Base-by-base conservation (phyloP, 1,140 invertebrate genomes). In the Drosophila melanica region DNA sequence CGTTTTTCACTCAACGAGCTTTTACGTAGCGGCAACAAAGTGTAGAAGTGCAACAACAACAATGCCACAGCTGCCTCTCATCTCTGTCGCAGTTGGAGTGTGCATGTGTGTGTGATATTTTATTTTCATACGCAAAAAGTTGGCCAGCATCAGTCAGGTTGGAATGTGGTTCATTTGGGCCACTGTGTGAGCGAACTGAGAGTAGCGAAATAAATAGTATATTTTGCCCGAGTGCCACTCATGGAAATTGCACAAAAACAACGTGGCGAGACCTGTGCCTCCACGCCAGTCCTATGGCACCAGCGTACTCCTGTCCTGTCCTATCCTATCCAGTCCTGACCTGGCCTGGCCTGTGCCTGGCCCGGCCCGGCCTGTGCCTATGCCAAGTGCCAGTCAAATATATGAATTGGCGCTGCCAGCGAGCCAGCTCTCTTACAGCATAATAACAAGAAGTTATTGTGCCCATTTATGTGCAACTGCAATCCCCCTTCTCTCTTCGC, bases 201-300 rank as follows among this genome's bases (percentile, higher is more conserved):
- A 73, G 82, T 81, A 85, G 81, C 77, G 81, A 87, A 87, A 87
- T 87, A 87, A 87, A 87, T 87, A 84, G 84, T 87, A 89, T 89
- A 87, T 87, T 87, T 87, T 89, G 77, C 84, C 76, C 79, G 77
- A 87, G 84, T 87, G 84, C 84, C 84, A 87, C 84, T 87, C 84
- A 89, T 87, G 84, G 71, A 89, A 87, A 87, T 87, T 87, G 84
- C 84, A 89, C 70, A 87, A 79, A 84, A 84, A 89, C 84, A 84
- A 87, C 55, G 54, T 8, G 44, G 11, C 72, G 55, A 50, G 54
- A 58, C 27, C 33, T 63, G 50, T 37, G n/a, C 50, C 44, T 54
- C 11, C 5, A 8, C 18, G 0, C 39, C 10, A 27, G 51, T 37
- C 33, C 51, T 37, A 20, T 54, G 30, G 12, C 18, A 35, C 33